phyloP scores from a whole-genome alignment of 2,113 vertebrate species.

The Crypturellus undulatus region DNA sequence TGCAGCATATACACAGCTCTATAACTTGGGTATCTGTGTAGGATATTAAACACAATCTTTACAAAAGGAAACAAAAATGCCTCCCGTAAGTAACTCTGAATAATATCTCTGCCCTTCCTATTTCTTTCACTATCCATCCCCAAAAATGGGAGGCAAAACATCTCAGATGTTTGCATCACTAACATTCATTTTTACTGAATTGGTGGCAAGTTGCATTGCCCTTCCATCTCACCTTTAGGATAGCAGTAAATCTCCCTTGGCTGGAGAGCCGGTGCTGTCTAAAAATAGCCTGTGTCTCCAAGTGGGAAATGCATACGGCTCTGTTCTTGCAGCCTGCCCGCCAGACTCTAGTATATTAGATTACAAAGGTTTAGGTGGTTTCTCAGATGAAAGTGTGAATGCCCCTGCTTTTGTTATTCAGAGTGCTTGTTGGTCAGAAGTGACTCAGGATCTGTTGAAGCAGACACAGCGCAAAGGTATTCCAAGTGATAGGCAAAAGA shows the following conservation, averaged over 20 bases:
- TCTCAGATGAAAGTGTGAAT: not conserved
- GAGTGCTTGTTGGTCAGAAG: not conserved
- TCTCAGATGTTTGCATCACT: not conserved
- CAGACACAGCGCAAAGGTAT: not conserved
- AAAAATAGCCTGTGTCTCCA: slow-evolving; percentile 46
- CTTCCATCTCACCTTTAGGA: slow-evolving; percentile 38
- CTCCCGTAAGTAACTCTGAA: not conserved
- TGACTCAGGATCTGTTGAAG: not conserved
- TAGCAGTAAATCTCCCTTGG: slow-evolving; percentile 4
- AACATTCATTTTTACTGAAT: not conserved
- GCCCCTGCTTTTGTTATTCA: not conserved
- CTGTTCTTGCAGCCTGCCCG: not conserved
- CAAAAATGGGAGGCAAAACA: not conserved
- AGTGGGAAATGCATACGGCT: slow-evolving; percentile 13
- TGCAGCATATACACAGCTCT: not conserved
- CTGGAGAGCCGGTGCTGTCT: not conserved
- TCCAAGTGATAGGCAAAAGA: not conserved
- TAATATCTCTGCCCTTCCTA: not conserved
- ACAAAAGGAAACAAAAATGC: not conserved
- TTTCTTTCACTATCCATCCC: too few relatives aligned
- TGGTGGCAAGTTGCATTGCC: not conserved
- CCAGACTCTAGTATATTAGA: not conserved
- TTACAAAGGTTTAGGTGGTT: not conserved
- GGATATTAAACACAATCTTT: not conserved
- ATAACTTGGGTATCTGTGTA: not conserved